These are phyloP conservation scores for Scolopax mira DNA, from an alignment of 2,113 vertebrate genomes.

Conservation along the genomic window DNA sequence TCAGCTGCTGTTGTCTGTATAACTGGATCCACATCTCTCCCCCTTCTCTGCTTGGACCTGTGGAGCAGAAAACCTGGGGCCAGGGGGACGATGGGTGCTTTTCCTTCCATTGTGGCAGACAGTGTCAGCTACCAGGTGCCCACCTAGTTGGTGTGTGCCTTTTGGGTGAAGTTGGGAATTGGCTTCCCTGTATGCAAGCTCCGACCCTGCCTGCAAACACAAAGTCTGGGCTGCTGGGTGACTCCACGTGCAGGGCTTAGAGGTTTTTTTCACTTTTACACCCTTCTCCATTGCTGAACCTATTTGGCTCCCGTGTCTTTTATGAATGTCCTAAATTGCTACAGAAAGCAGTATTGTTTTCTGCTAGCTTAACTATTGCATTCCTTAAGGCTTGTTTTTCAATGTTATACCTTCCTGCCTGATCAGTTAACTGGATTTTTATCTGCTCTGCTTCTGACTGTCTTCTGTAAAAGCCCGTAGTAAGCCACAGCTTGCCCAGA, in stretches of 20 bases:
- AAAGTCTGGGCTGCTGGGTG: not conserved
- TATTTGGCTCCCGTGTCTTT: slow-evolving; percentile 15
- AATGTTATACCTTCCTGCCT: slow-evolving; percentile 16
- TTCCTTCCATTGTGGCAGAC: not conserved
- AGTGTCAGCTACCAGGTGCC: not conserved
- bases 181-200: not conserved
- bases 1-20: no score
- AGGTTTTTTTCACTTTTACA: not conserved
- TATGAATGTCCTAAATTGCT: slow-evolving; percentile 38
- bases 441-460: slow-evolving; percentile 39
- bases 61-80: not conserved
- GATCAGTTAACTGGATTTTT: slow-evolving; percentile 62
- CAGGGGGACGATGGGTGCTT: not conserved
- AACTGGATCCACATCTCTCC: no score
- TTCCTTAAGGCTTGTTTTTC: slow-evolving; percentile 52
- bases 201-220: not conserved
- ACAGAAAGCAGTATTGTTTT: slow-evolving; percentile 21
- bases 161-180: not conserved
- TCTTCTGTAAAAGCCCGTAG: slow-evolving; percentile 26
- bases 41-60: not conserved
- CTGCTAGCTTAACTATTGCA: slow-evolving; percentile 27
- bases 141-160: not conserved
- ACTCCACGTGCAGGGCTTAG: not conserved
- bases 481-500: slow-evolving; percentile 41
- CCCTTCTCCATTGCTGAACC: not conserved